A percentile compares a stretch with the other conserved stretches of the same genome.
These are phyloP conservation scores for Malachius bipustulatus DNA, from an alignment of 2,888 invertebrate species.

Conservation along the genomic window DNA sequence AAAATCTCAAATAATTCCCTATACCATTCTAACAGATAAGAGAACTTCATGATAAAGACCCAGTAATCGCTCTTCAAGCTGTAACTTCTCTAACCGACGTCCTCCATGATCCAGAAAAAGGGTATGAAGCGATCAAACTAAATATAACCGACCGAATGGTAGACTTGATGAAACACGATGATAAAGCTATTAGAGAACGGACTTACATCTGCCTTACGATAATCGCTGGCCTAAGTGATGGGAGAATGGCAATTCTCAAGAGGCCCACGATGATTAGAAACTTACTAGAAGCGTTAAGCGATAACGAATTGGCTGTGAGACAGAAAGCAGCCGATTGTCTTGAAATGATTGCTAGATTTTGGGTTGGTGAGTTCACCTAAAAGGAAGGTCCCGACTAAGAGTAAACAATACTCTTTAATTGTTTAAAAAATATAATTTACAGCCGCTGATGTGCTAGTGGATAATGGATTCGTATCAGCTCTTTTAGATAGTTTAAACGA, in stretches of 20 bases:
- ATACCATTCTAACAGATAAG: slow-evolving; percentile 26
- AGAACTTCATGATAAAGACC: slow-evolving; percentile 33
- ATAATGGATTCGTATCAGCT: slow-evolving; percentile 30
- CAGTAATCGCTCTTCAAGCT: slow-evolving; percentile 31
- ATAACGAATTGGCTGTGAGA: slow-evolving; percentile 31
- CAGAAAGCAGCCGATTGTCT: slow-evolving; percentile 33
- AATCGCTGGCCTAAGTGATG: slow-evolving; percentile 32
- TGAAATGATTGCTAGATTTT: slow-evolving; percentile 32
- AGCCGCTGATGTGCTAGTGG: slow-evolving; percentile 35
- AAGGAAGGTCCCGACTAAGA: neutral
- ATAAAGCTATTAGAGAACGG: slow-evolving; percentile 34
- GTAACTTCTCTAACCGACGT: slow-evolving; percentile 37
- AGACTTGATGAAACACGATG: slow-evolving; percentile 28
- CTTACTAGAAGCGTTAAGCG: slow-evolving; percentile 29
- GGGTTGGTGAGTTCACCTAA: slow-evolving; percentile 25
- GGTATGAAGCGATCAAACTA: slow-evolving; percentile 34
- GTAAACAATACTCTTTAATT: slow-evolving; percentile 4
- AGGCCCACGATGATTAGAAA: slow-evolving; percentile 30
- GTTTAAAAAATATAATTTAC: too few species aligned
- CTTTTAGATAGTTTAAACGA: slow-evolving; percentile 27
- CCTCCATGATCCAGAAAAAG: slow-evolving; percentile 37
- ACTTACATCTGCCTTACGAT: slow-evolving; percentile 31
- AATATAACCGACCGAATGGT: slow-evolving; percentile 34
- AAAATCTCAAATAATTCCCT: slow-evolving; percentile 2
- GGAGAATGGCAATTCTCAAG: slow-evolving; percentile 33